Conservation (phyloP, 2,113 vertebrate species). For the Scatophagus argus region DNA sequence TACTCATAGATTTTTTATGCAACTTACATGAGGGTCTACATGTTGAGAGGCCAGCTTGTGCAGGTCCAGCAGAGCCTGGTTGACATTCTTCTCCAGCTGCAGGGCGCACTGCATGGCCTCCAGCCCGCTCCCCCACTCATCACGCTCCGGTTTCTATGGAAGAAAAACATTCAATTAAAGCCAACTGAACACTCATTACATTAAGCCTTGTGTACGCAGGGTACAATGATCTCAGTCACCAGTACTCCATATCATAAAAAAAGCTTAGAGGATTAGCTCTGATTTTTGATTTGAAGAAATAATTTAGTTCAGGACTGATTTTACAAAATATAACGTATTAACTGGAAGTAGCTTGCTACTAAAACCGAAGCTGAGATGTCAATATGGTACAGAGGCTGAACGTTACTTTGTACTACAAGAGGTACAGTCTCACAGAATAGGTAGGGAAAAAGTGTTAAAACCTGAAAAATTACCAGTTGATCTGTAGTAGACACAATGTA, state of each 20-base stretch:
- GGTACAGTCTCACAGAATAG: background rate
- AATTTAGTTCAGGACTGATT: background rate
- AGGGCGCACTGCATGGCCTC: constrained; percentile 87
- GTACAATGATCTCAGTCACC: background rate
- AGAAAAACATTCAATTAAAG: background rate
- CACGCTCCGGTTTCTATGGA: constrained; percentile 74
- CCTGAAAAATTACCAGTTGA: background rate
- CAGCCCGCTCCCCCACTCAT: constrained; percentile 87
- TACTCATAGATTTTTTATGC: background rate
- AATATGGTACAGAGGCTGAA: background rate
- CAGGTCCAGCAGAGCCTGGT: constrained; percentile 88
- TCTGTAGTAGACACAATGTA: background rate
- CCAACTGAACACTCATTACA: background rate
- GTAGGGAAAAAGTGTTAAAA: background rate
- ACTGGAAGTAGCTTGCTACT: background rate
- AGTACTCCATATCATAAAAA: background rate
- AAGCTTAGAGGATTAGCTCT: background rate
- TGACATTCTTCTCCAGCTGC: constrained; percentile 88
- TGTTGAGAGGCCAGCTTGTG: constrained; percentile 83
- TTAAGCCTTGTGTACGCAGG: background rate
- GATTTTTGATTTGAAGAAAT: background rate
- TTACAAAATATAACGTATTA: background rate
- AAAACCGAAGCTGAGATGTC: background rate
- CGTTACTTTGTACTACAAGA: background rate
- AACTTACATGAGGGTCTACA: constrained; percentile 86